These are phyloP conservation scores for Cerastoderma edule DNA, from an alignment of 2,888 invertebrate species.

Conservation along the genomic window DNA sequence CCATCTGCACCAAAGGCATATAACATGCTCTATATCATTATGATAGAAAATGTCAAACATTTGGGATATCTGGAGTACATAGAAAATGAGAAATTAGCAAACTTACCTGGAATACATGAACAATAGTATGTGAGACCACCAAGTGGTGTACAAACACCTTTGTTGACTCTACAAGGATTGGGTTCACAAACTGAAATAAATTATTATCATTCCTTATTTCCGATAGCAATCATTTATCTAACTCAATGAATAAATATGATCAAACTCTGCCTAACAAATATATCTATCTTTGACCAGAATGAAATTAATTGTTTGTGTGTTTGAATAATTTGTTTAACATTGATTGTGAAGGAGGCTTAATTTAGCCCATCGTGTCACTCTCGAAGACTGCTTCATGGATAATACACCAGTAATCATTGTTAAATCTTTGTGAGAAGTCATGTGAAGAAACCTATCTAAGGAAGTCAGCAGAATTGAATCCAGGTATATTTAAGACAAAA, in stretches of 20 bases:
- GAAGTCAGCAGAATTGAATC: no score
- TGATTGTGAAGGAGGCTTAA: no score
- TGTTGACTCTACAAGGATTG: slow-evolving; percentile 65
- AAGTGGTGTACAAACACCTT: slow-evolving; percentile 76
- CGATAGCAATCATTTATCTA: background rate
- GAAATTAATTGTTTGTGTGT: background rate
- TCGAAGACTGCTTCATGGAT: no score
- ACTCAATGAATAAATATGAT: background rate
- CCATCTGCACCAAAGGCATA: no score
- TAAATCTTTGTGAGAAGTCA: no score
- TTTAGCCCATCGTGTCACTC: no score
- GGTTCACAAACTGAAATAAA: slow-evolving; percentile 52
- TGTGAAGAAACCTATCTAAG: no score
- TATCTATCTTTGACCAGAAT: background rate
- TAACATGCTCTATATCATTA: background rate
- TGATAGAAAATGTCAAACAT: background rate
- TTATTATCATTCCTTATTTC: background rate
- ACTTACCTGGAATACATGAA: slow-evolving; percentile 75
- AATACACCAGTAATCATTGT: no score
- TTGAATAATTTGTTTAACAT: background rate
- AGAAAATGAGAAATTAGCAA: background rate
- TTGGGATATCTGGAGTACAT: background rate
- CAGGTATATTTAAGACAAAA: no score
- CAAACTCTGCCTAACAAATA: background rate
- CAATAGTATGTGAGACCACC: slow-evolving; percentile 66